phyloP scores from a whole-genome alignment of 2,797 vertebrate species.

The Coluber constrictor region DNA sequence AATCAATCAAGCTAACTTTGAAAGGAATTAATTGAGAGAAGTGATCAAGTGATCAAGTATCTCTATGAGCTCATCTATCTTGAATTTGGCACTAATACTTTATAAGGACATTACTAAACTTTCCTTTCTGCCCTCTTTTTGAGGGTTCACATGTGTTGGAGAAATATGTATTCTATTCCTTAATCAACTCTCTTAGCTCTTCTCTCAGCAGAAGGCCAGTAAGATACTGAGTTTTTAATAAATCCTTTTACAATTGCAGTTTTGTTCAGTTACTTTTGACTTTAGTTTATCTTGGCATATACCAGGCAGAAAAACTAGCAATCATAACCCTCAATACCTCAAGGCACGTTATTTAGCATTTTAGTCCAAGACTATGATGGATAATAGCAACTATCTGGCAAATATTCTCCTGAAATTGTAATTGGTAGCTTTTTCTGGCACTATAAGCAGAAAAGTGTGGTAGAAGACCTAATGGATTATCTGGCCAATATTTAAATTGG shows the following conservation, averaged over 20 bases:
- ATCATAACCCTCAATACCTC: slow-evolving; percentile 65
- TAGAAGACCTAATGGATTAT: slow-evolving; percentile 43
- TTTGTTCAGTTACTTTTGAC: slow-evolving; percentile 74
- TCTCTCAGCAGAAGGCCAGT: slow-evolving; percentile 71
- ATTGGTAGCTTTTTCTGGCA: slow-evolving; percentile 55
- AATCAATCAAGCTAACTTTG: background rate
- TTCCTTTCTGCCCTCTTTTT: slow-evolving; percentile 44
- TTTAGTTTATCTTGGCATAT: slow-evolving; percentile 66
- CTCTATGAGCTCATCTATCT: background rate
- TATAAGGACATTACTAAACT: background rate
- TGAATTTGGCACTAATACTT: background rate
- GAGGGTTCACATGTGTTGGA: slow-evolving; percentile 68
- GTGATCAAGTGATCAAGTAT: background rate
- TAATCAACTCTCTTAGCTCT: slow-evolving; percentile 73
- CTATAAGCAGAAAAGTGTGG: slow-evolving; percentile 49
- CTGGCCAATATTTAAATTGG: slow-evolving; percentile 29
- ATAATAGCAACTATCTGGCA: slow-evolving; percentile 66
- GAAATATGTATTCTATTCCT: slow-evolving; percentile 55
- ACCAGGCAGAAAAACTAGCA: slow-evolving; percentile 64
- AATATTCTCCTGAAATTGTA: slow-evolving; percentile 51
- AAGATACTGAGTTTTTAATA: slow-evolving; percentile 73
- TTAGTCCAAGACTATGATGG: slow-evolving; percentile 65
- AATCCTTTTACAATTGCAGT: slow-evolving; percentile 76
- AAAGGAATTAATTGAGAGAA: background rate
- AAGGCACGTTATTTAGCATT: slow-evolving; percentile 73